These are phyloP conservation scores for Pseudopodoces humilis DNA, from an alignment of 2,113 vertebrate genomes.

Conservation along the genomic window DNA sequence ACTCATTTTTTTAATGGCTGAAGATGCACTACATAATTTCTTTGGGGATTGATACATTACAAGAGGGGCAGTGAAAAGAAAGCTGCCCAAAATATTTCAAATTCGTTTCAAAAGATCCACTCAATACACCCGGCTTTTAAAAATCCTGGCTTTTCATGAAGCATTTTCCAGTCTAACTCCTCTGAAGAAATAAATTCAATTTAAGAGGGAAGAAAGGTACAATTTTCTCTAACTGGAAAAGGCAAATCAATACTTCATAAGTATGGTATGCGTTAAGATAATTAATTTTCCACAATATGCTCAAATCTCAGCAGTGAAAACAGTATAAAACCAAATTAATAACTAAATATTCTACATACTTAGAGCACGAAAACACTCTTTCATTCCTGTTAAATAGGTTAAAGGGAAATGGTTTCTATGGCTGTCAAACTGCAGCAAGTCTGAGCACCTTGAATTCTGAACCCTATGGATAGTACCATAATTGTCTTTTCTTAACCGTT, in stretches of 20 bases:
- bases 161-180: constrained; percentile 3
- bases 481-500: constrained; percentile 58
- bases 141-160: constrained; percentile 19
- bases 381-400: constrained; percentile 48
- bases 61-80: neutral
- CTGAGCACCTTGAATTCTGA: constrained; percentile 45
- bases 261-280: constrained; percentile 37
- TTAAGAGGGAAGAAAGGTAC: constrained; percentile 21
- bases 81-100: neutral
- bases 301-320: constrained; percentile 42
- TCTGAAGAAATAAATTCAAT: constrained; percentile 52
- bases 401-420: constrained; percentile 55
- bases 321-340: constrained; percentile 41
- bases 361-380: constrained; percentile 27
- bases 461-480: neutral
- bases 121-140: neutral
- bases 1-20: neutral
- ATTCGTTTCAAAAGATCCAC: neutral
- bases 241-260: constrained; percentile 59
- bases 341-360: constrained; percentile 44
- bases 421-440: constrained; percentile 25
- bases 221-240: constrained; percentile 55
- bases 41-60: neutral
- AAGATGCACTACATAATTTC: neutral
- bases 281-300: constrained; percentile 69